Base-by-base conservation (phyloP, 2,888 invertebrate genomes). In the Microchrysa polita region DNA sequence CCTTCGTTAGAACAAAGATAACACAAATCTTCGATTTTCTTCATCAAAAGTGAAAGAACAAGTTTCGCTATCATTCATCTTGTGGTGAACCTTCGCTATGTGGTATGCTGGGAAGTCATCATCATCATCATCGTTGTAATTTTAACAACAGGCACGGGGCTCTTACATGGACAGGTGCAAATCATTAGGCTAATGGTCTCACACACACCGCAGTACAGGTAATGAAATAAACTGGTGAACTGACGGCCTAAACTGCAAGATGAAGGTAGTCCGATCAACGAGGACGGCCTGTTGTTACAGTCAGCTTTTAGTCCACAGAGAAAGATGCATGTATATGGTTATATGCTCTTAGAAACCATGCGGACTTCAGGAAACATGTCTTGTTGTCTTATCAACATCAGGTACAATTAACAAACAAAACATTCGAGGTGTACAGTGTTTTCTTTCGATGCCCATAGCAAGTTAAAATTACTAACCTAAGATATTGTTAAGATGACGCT, bases 141-240 rank as follows among this genome's bases (percentile, higher is more conserved):
- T 65, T 55, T 69, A 55, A 69, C 69, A 52, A 57, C 42, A 40
- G 27, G 69, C 69, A 69, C 69, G 69, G 69, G 27, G 69, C 69
- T 69, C 20, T n/a, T 55, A 55, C 69, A 69, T 40, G 69, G 69
- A 69, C 69, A 69, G 69, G 69, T 69, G 69, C 69, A 69, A 69
- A 69, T 69, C 69, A 69, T 69, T 69, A 69, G 69, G 55, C 69
- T 69, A 69, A 69, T 69, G 34, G 55, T 69, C 69, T 12, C 48
- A 16, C n/a, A n/a, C n/a, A n/a, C n/a, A n/a, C n/a, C n/a, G n/a
- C n/a, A n/a, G n/a, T n/a, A n/a, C 44, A 65, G 65, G 65, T 65
- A 65, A 65, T 65, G 65, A 65, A 65, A 44, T 61, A 7, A 61
- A 61, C 14, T 61, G 40, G n/a, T n/a, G n/a, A n/a, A n/a, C n/a